phyloP scores from a whole-genome alignment of 1,140 invertebrate genomes.

The Panulirus ornatus region DNA sequence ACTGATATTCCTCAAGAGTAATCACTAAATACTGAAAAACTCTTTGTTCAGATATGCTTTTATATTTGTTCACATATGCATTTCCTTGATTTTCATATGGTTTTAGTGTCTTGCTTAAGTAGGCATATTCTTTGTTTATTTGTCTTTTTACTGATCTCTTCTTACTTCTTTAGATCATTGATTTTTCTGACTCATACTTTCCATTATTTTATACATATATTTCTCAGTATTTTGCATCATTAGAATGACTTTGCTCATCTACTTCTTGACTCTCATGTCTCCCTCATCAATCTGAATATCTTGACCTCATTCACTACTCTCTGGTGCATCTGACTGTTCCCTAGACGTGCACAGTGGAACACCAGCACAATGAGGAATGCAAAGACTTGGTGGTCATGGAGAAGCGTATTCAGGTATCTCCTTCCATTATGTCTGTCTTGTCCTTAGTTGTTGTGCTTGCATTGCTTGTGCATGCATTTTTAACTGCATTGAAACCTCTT shows the following conservation, averaged over 20 bases:
- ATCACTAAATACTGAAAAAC: no score
- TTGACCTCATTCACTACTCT: conserved; percentile 60
- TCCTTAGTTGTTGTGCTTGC: conserved; percentile 35
- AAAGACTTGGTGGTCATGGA: conserved; percentile 96
- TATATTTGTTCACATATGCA: not conserved
- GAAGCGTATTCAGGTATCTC: conserved; percentile 88
- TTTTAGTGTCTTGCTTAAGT: not conserved
- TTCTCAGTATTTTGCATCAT: not conserved
- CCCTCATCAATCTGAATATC: conserved; percentile 28
- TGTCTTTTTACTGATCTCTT: not conserved
- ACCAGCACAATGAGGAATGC: conserved; percentile 95
- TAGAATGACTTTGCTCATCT: not conserved
- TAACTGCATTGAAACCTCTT: not conserved
- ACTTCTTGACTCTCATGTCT: not conserved
- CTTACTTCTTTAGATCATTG: not conserved
- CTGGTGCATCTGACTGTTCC: conserved; percentile 50
- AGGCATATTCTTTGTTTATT: not conserved
- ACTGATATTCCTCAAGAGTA: not conserved
- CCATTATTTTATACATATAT: no score
- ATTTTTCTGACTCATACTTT: not conserved
- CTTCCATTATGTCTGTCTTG: conserved; percentile 10
- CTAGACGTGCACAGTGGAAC: conserved; percentile 92
- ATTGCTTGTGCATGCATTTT: conserved; percentile 25
- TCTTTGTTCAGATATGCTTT: no score
- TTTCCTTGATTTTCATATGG: not conserved